Conservation (phyloP, 2,797 vertebrate genomes). For the Coccyzus lansbergi region DNA sequence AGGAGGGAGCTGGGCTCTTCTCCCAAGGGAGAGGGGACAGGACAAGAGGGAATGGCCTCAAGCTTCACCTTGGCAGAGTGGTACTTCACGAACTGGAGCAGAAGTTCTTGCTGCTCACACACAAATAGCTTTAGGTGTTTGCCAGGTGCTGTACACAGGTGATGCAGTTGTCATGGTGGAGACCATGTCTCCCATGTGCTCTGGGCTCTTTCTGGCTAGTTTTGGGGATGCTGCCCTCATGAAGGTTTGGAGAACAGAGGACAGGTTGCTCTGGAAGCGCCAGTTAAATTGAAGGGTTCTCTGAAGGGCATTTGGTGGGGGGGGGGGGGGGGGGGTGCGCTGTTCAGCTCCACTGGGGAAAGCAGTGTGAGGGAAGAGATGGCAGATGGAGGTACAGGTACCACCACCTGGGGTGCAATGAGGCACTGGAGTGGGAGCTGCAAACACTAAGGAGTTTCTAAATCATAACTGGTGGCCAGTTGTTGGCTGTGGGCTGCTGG, state of each 20-base stretch:
- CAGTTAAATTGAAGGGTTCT: neutral
- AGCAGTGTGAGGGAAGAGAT: neutral
- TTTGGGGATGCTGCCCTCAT: neutral
- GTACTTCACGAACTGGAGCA: rapidly evolving
- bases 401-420: neutral
- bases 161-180: rapidly evolving
- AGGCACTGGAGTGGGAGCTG: neutral
- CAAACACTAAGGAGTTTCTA: neutral
- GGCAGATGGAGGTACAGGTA: neutral
- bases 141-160: rapidly evolving
- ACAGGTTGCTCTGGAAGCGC: rapidly evolving
- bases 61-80: too few relatives aligned
- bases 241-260: neutral
- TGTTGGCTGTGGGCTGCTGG: neutral
- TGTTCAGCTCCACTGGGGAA: rapidly evolving
- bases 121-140: rapidly evolving
- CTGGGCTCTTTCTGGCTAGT: neutral
- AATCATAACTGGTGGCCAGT: neutral
- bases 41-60: too few relatives aligned
- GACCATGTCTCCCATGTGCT: rapidly evolving
- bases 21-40: too few relatives aligned
- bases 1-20: too few relatives aligned
- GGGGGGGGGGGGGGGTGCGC: neutral
- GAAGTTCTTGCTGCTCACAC: rapidly evolving
- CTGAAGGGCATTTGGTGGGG: neutral